Evolutionary conservation across 2,113 vertebrate species (phyloP).

Genomic region (Okapia johnstoni): DNA sequence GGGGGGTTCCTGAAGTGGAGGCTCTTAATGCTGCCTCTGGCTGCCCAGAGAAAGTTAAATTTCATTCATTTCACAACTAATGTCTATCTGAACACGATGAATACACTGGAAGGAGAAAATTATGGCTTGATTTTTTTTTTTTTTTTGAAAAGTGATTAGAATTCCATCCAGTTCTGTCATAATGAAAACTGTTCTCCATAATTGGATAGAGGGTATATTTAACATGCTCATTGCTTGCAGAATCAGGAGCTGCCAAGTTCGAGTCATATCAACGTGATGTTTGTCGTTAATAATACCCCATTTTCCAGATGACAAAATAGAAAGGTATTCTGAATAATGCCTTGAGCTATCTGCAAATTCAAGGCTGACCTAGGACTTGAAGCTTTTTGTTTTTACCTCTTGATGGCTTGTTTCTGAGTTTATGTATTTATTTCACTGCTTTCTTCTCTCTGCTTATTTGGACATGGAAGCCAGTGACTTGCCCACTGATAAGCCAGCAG

Average conservation of each 20-base stretch:
- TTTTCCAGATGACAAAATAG: constrained; percentile 7
- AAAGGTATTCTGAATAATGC: background rate
- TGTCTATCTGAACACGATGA: background rate
- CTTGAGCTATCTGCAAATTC: background rate
- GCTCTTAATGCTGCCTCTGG: background rate
- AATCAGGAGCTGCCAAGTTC: background rate
- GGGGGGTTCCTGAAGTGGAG: background rate
- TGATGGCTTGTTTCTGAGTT: background rate
- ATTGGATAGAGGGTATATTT: background rate
- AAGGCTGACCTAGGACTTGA: background rate
- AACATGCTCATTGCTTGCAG: background rate
- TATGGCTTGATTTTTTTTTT: background rate
- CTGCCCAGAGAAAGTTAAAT: background rate
- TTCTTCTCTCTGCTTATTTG: background rate
- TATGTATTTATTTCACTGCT: background rate
- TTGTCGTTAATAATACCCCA: background rate
- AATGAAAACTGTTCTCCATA: background rate
- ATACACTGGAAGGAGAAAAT: background rate
- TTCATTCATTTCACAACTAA: constrained; percentile 26
- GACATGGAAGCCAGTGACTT: background rate
- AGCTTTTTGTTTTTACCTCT: background rate
- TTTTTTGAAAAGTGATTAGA: background rate
- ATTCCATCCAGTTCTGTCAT: background rate
- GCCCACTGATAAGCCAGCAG: background rate
- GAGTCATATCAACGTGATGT: background rate